Evolutionary conservation across 2,113 vertebrate species (phyloP).

Genomic region (Elephantulus edwardii): DNA sequence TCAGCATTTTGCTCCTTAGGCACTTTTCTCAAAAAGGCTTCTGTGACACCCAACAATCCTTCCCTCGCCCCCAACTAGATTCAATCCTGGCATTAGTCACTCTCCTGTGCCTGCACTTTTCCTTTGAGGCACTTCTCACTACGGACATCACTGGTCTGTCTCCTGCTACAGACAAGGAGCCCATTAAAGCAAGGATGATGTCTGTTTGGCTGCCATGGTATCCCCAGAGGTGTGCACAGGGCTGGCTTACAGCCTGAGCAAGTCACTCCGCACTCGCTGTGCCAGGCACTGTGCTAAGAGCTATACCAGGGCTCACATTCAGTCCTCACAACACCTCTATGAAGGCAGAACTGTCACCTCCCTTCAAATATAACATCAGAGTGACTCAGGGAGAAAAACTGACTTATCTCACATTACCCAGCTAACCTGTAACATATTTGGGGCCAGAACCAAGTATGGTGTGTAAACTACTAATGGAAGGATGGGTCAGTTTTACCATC

Average conservation of each 20-base stretch:
- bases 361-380: too few species aligned
- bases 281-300: background rate
- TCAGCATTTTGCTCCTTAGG: background rate
- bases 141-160: background rate
- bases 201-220: background rate
- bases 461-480: too few species aligned
- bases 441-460: background rate
- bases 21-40: slow-evolving; percentile 25
- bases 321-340: background rate
- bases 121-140: background rate
- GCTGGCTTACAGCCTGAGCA: background rate
- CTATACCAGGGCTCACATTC: background rate
- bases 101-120: background rate
- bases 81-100: background rate
- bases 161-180: background rate
- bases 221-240: background rate
- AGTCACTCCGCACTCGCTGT: background rate
- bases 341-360: too few species aligned
- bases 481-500: too few species aligned
- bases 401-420: background rate
- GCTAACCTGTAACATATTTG: too few species aligned
- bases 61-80: background rate
- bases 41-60: background rate
- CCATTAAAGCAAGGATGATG: background rate
- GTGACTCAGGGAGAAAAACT: background rate